Percentiles rank a stretch among this genome's conserved stretches.
Evolutionary conservation across 2,888 invertebrate genomes (phyloP).

Genomic region (Xanthorhoe spadicearia): DNA sequence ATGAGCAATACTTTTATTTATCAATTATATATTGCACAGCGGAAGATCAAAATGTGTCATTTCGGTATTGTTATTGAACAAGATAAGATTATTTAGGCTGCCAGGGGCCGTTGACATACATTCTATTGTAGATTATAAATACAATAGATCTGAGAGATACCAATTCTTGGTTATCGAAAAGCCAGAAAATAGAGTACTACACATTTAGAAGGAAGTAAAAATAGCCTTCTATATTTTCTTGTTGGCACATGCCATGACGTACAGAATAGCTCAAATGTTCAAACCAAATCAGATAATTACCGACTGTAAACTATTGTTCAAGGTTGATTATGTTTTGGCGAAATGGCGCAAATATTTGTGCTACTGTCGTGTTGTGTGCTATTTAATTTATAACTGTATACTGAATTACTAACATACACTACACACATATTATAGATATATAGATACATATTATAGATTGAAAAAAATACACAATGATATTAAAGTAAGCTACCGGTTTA

Average conservation of each 20-base stretch:
- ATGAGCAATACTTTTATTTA: conserved; percentile 20
- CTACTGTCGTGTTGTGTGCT: not conserved
- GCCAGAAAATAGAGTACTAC: not conserved
- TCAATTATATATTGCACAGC: conserved; percentile 34
- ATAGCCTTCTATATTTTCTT: conserved; percentile 1
- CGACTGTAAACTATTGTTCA: not conserved
- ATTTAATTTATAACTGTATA: not conserved
- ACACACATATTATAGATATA: no score
- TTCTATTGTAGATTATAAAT: conserved; percentile 33
- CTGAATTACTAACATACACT: no score
- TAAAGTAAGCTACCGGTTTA: no score
- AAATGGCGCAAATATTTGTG: not conserved
- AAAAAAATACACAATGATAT: no score
- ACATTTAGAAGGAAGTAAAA: conserved; percentile 2
- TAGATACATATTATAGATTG: no score
- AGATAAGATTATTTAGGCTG: conserved; percentile 44
- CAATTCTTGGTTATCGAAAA: not conserved
- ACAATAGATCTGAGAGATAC: conserved; percentile 15
- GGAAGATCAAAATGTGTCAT: conserved; percentile 46
- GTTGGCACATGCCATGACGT: not conserved
- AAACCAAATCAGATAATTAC: conserved; percentile 1
- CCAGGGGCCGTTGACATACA: conserved; percentile 42
- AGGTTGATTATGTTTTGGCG: conserved; percentile 3
- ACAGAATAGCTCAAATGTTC: conserved; percentile 4
- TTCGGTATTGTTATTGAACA: conserved; percentile 42